Evolutionary conservation across 2,113 vertebrate species (phyloP).

Genomic region (Prunella himalayana): DNA sequence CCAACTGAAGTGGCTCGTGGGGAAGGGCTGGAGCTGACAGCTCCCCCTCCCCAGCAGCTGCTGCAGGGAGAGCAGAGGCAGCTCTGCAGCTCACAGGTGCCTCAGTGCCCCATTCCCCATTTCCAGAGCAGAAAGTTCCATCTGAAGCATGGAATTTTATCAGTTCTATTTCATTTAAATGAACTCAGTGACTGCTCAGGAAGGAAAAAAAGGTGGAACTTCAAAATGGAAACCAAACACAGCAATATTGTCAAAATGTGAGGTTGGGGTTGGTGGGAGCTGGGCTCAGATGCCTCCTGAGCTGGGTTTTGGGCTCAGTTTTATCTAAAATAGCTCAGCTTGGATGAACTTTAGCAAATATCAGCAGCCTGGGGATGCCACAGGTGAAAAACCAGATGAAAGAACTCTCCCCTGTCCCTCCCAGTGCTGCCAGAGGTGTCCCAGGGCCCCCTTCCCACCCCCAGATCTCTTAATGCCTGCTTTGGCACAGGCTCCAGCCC

Average conservation of each 20-base stretch:
- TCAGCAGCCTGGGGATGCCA: not conserved
- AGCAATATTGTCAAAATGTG: not conserved
- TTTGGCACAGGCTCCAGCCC: not conserved
- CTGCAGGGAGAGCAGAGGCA: not conserved
- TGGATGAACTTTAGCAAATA: not conserved
- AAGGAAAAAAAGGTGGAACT: not conserved
- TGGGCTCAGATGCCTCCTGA: not conserved
- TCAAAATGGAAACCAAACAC: not conserved
- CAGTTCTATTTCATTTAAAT: not conserved
- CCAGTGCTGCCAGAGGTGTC: not conserved
- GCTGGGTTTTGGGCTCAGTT: not conserved
- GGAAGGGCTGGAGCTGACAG: not conserved
- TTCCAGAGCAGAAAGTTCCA: not conserved
- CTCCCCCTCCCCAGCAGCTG: not conserved
- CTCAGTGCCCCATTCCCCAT: not conserved
- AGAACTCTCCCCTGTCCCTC: not conserved
- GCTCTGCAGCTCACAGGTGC: not conserved
- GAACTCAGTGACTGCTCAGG: not conserved
- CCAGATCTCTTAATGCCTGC: not conserved
- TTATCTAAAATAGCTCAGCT: not conserved
- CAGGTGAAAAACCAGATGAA: not conserved
- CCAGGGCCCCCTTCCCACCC: not conserved
- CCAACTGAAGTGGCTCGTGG: not conserved
- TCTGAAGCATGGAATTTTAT: not conserved
- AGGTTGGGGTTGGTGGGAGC: accelerated